Base-by-base conservation (phyloP, 2,888 invertebrate genomes). In the Pedicia rivosa region DNA sequence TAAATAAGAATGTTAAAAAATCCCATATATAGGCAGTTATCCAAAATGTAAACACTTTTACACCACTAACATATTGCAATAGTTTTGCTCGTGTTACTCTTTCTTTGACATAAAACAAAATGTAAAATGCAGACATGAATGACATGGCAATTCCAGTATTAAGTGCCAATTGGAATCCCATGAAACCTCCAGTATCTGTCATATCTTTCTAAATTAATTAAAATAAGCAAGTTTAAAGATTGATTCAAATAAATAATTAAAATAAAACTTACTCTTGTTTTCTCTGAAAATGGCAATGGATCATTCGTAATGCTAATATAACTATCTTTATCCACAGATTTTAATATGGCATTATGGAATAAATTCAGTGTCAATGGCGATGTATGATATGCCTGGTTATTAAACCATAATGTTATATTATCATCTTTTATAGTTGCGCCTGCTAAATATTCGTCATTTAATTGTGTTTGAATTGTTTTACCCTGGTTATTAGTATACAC, bases 121-220 rank as follows among this genome's bases (percentile, higher is more conserved):
- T 61, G 47, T 70, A 78, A 32, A 77, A 72, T 4, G 56, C 48
- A 35, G 71, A 70, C 2, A 75, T 74, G 47, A 87, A 81, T n/a
- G 78, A 71, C 59, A 86, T 67, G 50, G 78, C 77, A 55, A 79
- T 81, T 9, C 77, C 75, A 33, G 84, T 63, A 44, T 78, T 78
- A 39, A 74, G 70, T 0, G 81, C 71, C 14, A 79, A 50, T 51
- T 77, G 74, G 53, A 74, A 68, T 38, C 71, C 72, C 47, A 67
- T 48, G 45, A 51, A 60, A 40, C 57, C 55, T 6, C 56, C 58
- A 35, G 44, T 48, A 14, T 46, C 35, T 8, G 28, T 12, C 14
- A 37, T 24, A 20, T 27, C 9, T 6, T 28, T 4, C 60, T 66
- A 63, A 41, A 69, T 65, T 13, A 55, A 52, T 24, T 68, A n/a